phyloP scores from a whole-genome alignment of 1,140 invertebrate species.

The Pseudomyrmex flavicornis region DNA sequence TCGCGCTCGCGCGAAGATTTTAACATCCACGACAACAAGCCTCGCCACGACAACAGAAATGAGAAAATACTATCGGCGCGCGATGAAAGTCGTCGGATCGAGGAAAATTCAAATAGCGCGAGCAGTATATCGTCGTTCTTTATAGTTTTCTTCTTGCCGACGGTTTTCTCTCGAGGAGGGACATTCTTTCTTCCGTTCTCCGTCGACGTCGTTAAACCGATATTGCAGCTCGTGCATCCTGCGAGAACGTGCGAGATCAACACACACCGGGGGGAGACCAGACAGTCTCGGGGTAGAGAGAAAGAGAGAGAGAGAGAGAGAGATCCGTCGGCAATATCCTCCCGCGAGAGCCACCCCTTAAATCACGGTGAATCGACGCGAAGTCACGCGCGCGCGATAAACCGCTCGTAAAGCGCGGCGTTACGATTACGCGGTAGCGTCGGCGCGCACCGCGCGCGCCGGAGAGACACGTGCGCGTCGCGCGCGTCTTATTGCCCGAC shows the following conservation, averaged over 20 bases:
- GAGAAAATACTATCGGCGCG: not conserved
- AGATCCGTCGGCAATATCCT: conserved; percentile 37
- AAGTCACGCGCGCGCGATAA: conserved; percentile 46
- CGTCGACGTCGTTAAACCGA: conserved; percentile 39
- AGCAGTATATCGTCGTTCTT: conserved; percentile 2
- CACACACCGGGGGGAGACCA: not conserved
- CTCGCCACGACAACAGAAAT: too few relatives aligned
- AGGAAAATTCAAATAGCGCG: not conserved
- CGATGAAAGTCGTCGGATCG: not conserved
- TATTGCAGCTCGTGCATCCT: conserved; percentile 35
- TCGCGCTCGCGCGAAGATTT: too few relatives aligned
- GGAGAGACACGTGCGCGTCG: not conserved
- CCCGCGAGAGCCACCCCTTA: conserved; percentile 21
- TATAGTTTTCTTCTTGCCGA: not conserved
- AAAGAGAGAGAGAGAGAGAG: too few relatives aligned
- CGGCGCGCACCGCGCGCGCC: not conserved
- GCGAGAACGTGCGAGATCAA: not conserved
- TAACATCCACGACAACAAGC: too few relatives aligned
- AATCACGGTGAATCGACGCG: conserved; percentile 40
- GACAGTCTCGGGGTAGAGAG: not conserved
- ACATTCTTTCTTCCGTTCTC: conserved; percentile 42
- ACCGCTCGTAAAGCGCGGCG: conserved; percentile 35
- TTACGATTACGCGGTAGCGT: conserved; percentile 40
- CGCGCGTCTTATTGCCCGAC: conserved; percentile 2
- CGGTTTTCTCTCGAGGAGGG: conserved; percentile 14